These are phyloP conservation scores for Echeneis naucrates DNA, from an alignment of 2,797 vertebrate genomes.

Conservation along the genomic window DNA sequence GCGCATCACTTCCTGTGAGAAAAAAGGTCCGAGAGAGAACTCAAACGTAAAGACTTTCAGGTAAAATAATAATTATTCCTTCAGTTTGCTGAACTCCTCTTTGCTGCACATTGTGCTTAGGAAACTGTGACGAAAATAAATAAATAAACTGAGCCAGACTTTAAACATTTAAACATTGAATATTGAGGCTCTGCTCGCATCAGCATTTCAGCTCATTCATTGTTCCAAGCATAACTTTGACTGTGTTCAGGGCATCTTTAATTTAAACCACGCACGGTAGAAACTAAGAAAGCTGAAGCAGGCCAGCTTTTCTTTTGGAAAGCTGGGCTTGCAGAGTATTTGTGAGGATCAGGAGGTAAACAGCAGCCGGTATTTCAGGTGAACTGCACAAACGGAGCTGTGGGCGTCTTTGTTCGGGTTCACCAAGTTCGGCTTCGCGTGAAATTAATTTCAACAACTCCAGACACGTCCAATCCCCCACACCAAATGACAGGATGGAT, in stretches of 20 bases:
- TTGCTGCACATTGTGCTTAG: not conserved
- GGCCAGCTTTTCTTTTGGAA: slow-evolving; percentile 25
- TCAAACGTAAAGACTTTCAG: slow-evolving; percentile 2
- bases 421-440: slow-evolving; percentile 33
- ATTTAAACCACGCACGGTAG: slow-evolving; percentile 23
- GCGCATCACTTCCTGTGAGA: slow-evolving; percentile 18
- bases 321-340: slow-evolving; percentile 4
- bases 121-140: slow-evolving; percentile 5
- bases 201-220: slow-evolving; percentile 29
- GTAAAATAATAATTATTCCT: slow-evolving; percentile 16
- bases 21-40: not conserved
- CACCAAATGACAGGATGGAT: not conserved
- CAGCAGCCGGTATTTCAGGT: slow-evolving; percentile 36
- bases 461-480: slow-evolving; percentile 2
- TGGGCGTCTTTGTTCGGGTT: slow-evolving; percentile 26
- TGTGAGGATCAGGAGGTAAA: not conserved
- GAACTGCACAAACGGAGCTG: slow-evolving; percentile 35
- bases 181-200: slow-evolving; percentile 25
- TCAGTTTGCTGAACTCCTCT: slow-evolving; percentile 4
- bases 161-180: slow-evolving; percentile 13
- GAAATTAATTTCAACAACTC: not conserved
- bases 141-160: slow-evolving; percentile 2
- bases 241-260: slow-evolving; percentile 34
- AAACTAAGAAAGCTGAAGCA: slow-evolving; percentile 26
- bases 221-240: slow-evolving; percentile 19